Base-by-base conservation (phyloP, 92 coral and sea anemone genomes). In the Palythoa heliodiscus region DNA sequence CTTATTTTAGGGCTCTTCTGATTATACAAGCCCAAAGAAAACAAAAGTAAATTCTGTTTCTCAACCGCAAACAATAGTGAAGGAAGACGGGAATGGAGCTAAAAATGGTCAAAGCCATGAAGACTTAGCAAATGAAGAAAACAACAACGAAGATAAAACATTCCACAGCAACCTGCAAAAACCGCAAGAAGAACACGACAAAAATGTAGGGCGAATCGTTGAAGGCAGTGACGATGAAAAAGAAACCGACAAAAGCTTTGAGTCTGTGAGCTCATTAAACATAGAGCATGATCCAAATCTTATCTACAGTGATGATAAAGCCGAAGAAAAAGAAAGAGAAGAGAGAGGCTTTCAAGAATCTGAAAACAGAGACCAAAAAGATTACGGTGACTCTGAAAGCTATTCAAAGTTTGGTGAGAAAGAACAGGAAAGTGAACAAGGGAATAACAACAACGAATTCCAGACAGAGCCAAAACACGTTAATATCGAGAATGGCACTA, bases 1-100 rank as follows among this genome's bases (percentile, higher is more conserved):
- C 6, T 43, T 43, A 43, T 43, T 55, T 58, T 29, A 76, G 82
- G 82, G 82, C 7, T 55, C 82, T 6, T 76, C 82, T 29, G 82
- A 76, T 25, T 76, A 76, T 52, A 66, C 57, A 76, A 55, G 23
- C 58, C 68, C 67, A 6, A 76, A 54, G 82, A 76, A 20, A 14
- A 25, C 68, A 14, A 76, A 39, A 16, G 19, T 29, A 22, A 19
- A 23, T 14, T 75, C 22, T 40, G 22, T n/a, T 7, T 6, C n/a
- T 6, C 25, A 9, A 11, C 35, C 79, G 1, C n/a, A 48, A 75
- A 37, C 14, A 37, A 75, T 11, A 20, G 2, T 37, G 29, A 22
- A 55, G 40, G 70, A 57, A 54, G 35, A 47, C 2, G 2, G 24
- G 48, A 77, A 57, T 23, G 82, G 82, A 20, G 61, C 52, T 52